Percentiles rank a stretch among this genome's conserved stretches.
Evolutionary conservation across 2,797 vertebrate species (phyloP).

Genomic region (Huso huso): DNA sequence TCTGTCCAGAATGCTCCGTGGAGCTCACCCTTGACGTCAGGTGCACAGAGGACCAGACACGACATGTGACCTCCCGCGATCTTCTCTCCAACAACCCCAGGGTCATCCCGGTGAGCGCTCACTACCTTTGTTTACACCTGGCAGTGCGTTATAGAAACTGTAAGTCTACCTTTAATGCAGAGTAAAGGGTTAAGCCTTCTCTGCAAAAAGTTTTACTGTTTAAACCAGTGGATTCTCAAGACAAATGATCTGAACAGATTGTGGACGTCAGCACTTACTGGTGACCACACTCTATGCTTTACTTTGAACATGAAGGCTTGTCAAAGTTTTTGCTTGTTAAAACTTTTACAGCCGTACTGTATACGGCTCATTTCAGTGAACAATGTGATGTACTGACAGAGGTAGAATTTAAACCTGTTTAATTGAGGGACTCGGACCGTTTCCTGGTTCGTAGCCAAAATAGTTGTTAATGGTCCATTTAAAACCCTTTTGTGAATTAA

Average conservation of each 20-base stretch:
- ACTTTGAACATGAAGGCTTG: too few species aligned
- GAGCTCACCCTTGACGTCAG: slow-evolving; percentile 89
- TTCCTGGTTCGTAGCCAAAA: not conserved
- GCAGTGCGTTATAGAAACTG: too few species aligned
- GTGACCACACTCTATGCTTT: too few species aligned
- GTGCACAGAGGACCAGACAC: slow-evolving; percentile 92
- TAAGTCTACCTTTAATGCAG: too few species aligned
- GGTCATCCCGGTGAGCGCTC: slow-evolving; percentile 80
- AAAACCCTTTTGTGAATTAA: not conserved
- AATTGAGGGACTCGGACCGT: too few species aligned
- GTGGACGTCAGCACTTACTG: too few species aligned
- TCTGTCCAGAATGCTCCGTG: slow-evolving; percentile 92
- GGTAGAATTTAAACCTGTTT: slow-evolving; percentile 2
- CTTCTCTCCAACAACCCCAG: slow-evolving; percentile 89
- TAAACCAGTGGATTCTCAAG: too few species aligned
- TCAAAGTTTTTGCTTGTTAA: not conserved
- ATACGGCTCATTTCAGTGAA: not conserved
- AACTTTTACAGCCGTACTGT: not conserved
- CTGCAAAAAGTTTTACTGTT: too few species aligned
- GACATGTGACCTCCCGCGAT: slow-evolving; percentile 87
- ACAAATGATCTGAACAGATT: too few species aligned
- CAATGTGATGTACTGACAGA: not conserved
- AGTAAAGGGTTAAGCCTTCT: too few species aligned
- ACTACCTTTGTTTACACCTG: not conserved
- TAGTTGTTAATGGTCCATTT: not conserved